phyloP scores from a whole-genome alignment of 2,888 invertebrate species.

The Diadegma fenestrale region DNA sequence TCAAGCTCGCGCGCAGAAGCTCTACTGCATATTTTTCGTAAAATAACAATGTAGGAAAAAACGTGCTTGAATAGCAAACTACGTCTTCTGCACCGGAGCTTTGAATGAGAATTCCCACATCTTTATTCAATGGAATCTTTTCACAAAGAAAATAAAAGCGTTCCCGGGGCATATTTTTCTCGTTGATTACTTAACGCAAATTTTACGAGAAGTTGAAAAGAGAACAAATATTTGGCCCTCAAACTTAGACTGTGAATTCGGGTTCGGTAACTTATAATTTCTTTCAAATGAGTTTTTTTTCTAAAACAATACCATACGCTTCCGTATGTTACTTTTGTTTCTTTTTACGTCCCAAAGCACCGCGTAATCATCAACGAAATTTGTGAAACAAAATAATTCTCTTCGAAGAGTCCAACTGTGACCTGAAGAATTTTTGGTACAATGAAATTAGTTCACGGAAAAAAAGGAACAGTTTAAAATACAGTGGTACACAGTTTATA shows the following conservation, averaged over 20 bases:
- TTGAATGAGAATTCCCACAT: conserved; percentile 23
- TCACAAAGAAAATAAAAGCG: background rate
- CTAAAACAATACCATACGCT: background rate
- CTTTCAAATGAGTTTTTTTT: background rate
- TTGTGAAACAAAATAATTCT: too few species aligned
- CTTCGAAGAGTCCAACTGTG: too few species aligned
- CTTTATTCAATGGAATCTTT: conserved; percentile 9
- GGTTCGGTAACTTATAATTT: background rate
- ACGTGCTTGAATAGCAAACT: background rate
- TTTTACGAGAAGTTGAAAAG: background rate
- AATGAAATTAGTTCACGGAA: too few species aligned
- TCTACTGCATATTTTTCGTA: conserved; percentile 11
- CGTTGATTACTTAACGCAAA: background rate
- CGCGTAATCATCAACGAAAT: too few species aligned
- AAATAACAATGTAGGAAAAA: conserved; percentile 2
- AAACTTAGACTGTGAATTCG: background rate
- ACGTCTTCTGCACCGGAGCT: background rate
- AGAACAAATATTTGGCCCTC: background rate
- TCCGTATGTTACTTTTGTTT: too few species aligned
- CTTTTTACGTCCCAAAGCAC: too few species aligned
- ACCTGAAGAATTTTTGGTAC: background rate
- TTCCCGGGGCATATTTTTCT: background rate
- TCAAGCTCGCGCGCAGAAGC: conserved; percentile 2
- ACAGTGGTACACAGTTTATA: too few species aligned
- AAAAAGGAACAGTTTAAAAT: too few species aligned